A percentile compares a stretch with the other conserved stretches of the same genome.
These are phyloP conservation scores for Athalia cordata DNA, from an alignment of 2,888 invertebrate genomes.

Conservation along the genomic window DNA sequence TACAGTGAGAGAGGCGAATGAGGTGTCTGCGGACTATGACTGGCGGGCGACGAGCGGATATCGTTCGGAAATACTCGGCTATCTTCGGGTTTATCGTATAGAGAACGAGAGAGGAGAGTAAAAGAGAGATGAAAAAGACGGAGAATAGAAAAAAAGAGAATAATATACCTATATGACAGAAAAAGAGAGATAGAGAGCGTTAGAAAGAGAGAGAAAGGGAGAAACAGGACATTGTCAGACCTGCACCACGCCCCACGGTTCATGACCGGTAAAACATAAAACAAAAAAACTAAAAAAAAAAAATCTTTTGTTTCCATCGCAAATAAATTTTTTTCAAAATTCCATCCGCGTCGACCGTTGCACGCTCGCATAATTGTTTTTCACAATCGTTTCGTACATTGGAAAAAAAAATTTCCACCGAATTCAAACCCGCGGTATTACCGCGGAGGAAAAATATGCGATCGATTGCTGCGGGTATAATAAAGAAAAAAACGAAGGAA, in stretches of 20 bases:
- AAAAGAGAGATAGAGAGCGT: not conserved
- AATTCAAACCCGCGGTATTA: too few species aligned
- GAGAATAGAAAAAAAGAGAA: not conserved
- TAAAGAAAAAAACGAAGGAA: too few species aligned
- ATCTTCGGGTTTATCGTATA: slow-evolving; percentile 18
- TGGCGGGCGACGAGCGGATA: slow-evolving; percentile 33
- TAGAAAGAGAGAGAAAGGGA: not conserved
- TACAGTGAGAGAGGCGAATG: slow-evolving; percentile 38
- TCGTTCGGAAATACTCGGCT: slow-evolving; percentile 10
- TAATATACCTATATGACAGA: not conserved
- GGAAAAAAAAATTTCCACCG: too few species aligned
- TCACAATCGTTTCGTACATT: too few species aligned
- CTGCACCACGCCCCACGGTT: slow-evolving; percentile 28
- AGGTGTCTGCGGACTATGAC: slow-evolving; percentile 39
- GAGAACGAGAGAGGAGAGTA: slow-evolving; percentile 4
- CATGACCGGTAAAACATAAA: not conserved
- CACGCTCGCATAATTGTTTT: too few species aligned
- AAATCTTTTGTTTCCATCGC: not conserved
- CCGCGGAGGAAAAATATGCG: too few species aligned
- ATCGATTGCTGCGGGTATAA: too few species aligned
- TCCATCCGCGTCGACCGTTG: too few species aligned
- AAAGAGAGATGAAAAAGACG: not conserved
- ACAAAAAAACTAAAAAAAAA: too few species aligned
- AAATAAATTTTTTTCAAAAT: too few species aligned
- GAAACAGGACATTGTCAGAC: slow-evolving; percentile 11